Evolutionary conservation across 2,888 invertebrate species (phyloP).

Genomic region (Diaprepes abbreviatus): DNA sequence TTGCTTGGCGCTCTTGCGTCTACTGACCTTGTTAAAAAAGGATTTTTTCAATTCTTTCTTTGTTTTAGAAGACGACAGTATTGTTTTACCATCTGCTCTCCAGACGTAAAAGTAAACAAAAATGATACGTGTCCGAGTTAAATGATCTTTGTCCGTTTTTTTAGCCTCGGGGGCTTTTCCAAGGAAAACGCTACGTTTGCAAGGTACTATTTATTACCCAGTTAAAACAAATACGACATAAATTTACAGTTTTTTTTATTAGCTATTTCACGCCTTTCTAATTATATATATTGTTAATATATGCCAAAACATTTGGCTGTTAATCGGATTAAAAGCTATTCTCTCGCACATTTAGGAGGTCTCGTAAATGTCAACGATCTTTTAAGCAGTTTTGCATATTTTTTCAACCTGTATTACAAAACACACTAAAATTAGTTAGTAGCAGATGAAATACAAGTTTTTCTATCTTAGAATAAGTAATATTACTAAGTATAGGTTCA

Average conservation of each 20-base stretch:
- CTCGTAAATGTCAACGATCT: too few species aligned
- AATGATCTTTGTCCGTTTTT: constrained; percentile 14
- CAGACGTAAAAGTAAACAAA: constrained; percentile 30
- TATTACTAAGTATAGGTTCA: too few species aligned
- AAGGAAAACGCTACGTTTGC: neutral
- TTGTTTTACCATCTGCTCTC: constrained; percentile 34
- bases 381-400: too few species aligned
- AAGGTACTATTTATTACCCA: neutral
- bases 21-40: constrained; percentile 33
- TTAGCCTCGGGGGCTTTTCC: constrained; percentile 6
- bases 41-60: constrained; percentile 20
- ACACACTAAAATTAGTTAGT: too few species aligned
- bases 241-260: neutral
- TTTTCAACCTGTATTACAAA: too few species aligned
- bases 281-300: neutral
- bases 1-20: constrained; percentile 23
- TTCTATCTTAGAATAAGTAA: too few species aligned
- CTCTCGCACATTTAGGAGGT: neutral
- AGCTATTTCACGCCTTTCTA: neutral
- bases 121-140: constrained; percentile 11
- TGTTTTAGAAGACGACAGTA: constrained; percentile 27
- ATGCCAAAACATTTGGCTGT: neutral
- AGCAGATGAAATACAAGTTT: too few species aligned
- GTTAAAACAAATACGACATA: neutral
- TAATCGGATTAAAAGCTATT: constrained; percentile 1